Evolutionary conservation across 2,888 invertebrate genomes (phyloP).

Genomic region (Acleris cristana): DNA sequence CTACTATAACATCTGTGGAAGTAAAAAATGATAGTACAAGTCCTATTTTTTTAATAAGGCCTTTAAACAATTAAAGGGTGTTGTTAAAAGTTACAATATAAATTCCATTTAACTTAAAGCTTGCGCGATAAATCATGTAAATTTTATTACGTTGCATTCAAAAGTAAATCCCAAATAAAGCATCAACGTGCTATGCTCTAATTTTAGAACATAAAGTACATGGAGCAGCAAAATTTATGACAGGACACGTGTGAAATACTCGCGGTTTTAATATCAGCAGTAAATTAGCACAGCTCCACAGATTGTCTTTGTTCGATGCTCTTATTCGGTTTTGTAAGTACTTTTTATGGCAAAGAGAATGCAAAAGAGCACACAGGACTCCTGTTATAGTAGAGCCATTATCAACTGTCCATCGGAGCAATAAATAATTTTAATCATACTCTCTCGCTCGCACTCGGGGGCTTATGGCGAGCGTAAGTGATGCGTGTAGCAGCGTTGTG

Average conservation of each 20-base stretch:
- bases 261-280: slow-evolving; percentile 71
- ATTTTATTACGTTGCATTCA: not conserved
- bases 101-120: not conserved
- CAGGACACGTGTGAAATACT: slow-evolving; percentile 60
- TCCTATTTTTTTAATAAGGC: no score
- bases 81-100: not conserved
- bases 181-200: slow-evolving; percentile 10
- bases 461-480: no score
- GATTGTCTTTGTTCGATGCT: slow-evolving; percentile 51
- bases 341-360: not conserved
- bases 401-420: no score
- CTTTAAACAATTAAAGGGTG: no score
- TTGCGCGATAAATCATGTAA: not conserved
- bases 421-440: no score
- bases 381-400: no score
- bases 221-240: slow-evolving; percentile 51
- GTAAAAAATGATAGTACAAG: no score
- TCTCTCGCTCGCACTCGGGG: no score
- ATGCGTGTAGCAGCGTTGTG: no score
- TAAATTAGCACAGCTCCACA: slow-evolving; percentile 63
- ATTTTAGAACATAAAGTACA: slow-evolving; percentile 32
- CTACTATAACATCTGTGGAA: no score
- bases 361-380: not conserved
- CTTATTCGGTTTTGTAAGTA: slow-evolving; percentile 40
- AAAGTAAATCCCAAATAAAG: slow-evolving; percentile 12